A percentile compares a stretch with the other conserved stretches of the same genome.
Evolutionary conservation across 2,888 invertebrate species (phyloP).

Genomic region (Volucella zonaria): DNA sequence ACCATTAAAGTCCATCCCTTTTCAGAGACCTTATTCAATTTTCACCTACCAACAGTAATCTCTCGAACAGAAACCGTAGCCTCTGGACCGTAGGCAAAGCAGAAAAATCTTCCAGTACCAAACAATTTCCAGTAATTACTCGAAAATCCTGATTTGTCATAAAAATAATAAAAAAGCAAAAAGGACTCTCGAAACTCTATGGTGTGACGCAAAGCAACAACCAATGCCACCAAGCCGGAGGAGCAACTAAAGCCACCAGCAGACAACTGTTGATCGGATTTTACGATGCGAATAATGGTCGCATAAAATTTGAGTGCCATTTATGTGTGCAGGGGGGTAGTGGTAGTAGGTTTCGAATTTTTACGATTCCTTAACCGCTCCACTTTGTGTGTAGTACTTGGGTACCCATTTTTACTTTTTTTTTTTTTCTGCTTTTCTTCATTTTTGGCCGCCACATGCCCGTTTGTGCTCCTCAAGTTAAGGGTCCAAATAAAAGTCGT

Average conservation of each 20-base stretch:
- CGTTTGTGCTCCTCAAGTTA: conserved; percentile 23
- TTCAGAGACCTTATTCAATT: conserved; percentile 61
- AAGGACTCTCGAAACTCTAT: conserved; percentile 28
- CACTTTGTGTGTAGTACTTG: conserved; percentile 45
- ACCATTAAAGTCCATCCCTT: conserved; percentile 45
- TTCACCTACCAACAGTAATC: conserved; percentile 70
- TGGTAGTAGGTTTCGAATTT: conserved; percentile 47
- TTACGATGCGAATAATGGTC: conserved; percentile 81
- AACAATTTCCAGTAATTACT: conserved; percentile 75
- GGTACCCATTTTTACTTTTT: conserved; percentile 40
- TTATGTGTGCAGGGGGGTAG: conserved; percentile 63
- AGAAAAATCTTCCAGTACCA: conserved; percentile 20
- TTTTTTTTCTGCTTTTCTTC: conserved; percentile 17
- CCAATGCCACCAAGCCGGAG: neutral
- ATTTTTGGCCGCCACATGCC: conserved; percentile 1
- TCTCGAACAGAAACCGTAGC: conserved; percentile 27
- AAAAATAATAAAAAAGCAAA: conserved; percentile 73
- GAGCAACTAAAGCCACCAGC: neutral
- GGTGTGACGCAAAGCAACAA: conserved; percentile 16
- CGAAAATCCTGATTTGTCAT: conserved; percentile 76
- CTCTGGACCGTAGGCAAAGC: conserved; percentile 5
- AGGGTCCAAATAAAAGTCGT: conserved; percentile 45
- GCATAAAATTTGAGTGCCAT: conserved; percentile 82
- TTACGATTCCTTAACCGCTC: conserved; percentile 73
- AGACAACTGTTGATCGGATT: conserved; percentile 81